A percentile compares a stretch with the other conserved stretches of the same genome.
Conservation (phyloP, 2,113 vertebrate genomes). For the Pollachius pollachius region DNA sequence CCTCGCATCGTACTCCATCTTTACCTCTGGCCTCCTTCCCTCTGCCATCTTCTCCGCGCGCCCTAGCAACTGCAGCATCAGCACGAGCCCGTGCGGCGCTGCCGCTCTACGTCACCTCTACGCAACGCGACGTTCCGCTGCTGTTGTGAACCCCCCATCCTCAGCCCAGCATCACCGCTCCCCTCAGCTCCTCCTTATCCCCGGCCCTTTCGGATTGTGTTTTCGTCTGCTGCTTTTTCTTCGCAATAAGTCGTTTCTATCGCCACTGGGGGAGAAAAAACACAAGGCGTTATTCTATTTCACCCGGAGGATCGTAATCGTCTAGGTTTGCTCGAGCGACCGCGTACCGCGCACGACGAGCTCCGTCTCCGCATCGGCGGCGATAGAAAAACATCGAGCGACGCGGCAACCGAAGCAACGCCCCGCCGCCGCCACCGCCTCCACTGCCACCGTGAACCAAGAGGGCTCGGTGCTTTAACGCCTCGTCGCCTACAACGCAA, state of each 20-base stretch:
- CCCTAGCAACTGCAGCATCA: slow-evolving; percentile 77
- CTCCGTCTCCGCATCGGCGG: slow-evolving; percentile 40
- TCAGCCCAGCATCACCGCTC: slow-evolving; percentile 58
- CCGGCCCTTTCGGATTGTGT: slow-evolving; percentile 39
- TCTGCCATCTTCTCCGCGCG: slow-evolving; percentile 63
- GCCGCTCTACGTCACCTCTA: slow-evolving; percentile 54
- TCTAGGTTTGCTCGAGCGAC: neutral
- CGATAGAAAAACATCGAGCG: slow-evolving; percentile 56
- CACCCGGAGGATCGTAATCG: neutral
- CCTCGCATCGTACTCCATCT: neutral
- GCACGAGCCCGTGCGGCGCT: slow-evolving; percentile 47
- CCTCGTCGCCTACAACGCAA: neutral
- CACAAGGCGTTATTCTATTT: neutral
- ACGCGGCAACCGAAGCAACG: slow-evolving; percentile 49
- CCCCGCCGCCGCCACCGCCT: neutral
- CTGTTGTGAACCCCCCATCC: slow-evolving; percentile 47
- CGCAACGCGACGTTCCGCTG: neutral
- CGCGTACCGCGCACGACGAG: neutral
- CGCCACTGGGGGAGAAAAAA: neutral
- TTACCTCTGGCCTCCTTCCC: too few relatives aligned
- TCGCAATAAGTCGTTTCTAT: neutral
- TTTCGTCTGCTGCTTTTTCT: slow-evolving; percentile 11
- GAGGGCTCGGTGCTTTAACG: too few relatives aligned
- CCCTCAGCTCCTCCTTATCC: slow-evolving; percentile 7
- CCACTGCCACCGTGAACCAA: too few relatives aligned